Percentiles rank a stretch among this genome's conserved stretches.
Conservation (phyloP, 2,113 vertebrate genomes). For the Noturus placidus region DNA sequence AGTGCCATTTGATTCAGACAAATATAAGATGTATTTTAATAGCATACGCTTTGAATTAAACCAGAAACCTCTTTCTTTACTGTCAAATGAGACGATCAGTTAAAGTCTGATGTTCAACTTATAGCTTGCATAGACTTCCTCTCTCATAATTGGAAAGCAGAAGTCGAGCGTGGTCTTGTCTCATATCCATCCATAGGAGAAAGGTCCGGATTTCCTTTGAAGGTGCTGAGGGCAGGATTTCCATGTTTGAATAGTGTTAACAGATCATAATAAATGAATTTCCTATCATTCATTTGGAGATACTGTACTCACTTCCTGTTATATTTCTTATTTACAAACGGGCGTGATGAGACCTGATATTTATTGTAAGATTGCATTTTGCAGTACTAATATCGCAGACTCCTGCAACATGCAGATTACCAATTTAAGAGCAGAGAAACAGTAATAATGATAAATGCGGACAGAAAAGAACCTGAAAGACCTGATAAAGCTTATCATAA, state of each 20-base stretch:
- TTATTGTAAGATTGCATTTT: not conserved
- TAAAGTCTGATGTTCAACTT: not conserved
- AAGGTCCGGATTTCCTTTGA: conserved; percentile 14
- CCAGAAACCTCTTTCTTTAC: not conserved
- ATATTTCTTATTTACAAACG: not conserved
- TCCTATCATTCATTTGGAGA: not conserved
- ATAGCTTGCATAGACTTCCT: not conserved
- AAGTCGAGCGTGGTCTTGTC: not conserved
- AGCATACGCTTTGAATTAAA: not conserved
- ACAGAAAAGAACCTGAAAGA: not conserved
- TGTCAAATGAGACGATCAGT: too few species aligned
- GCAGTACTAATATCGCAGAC: not conserved
- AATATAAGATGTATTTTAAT: not conserved
- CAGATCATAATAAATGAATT: conserved; percentile 18
- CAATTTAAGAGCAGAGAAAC: not conserved
- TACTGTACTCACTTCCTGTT: not conserved
- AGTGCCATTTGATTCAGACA: not conserved
- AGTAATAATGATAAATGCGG: not conserved
- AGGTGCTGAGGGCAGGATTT: conserved; percentile 20
- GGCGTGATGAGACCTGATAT: not conserved
- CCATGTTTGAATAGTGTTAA: conserved; percentile 14
- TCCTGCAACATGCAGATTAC: not conserved
- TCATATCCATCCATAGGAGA: not conserved
- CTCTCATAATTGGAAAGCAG: not conserved
- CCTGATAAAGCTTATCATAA: not conserved